Evolutionary conservation across 1,140 invertebrate genomes (phyloP).

Genomic region (Matsumurasca onukii): DNA sequence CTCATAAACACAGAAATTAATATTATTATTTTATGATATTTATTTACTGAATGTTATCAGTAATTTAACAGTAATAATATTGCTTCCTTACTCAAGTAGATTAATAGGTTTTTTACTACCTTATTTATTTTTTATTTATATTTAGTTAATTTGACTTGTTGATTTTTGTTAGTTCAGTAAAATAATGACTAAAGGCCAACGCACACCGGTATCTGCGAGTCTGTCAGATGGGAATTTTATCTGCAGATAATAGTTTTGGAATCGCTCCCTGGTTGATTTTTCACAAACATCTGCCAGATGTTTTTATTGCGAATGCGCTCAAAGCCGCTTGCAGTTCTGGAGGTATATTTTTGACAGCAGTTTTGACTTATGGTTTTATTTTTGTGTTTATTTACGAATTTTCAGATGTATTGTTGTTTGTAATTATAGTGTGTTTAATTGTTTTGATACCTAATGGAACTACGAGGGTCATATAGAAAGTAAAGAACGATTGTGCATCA

Average conservation of each 20-base stretch:
- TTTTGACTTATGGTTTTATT: too few relatives aligned
- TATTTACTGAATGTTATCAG: slow-evolving; percentile 8
- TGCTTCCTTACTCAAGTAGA: slow-evolving; percentile 19
- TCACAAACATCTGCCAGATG: not conserved
- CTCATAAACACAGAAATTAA: not conserved
- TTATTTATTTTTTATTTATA: slow-evolving; percentile 20
- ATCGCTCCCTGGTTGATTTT: not conserved
- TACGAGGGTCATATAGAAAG: too few relatives aligned
- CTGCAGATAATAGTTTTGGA: not conserved
- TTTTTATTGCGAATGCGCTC: too few relatives aligned
- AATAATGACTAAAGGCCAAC: too few relatives aligned
- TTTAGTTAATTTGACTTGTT: slow-evolving; percentile 5
- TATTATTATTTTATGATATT: slow-evolving; percentile 5
- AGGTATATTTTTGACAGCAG: too few relatives aligned
- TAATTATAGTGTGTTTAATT: too few relatives aligned
- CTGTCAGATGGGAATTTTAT: not conserved
- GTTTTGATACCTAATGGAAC: too few relatives aligned
- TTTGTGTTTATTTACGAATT: too few relatives aligned
- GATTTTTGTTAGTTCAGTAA: not conserved
- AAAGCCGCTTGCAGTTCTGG: too few relatives aligned
- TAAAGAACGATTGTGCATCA: too few relatives aligned
- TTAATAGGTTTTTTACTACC: not conserved
- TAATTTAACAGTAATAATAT: slow-evolving; percentile 18
- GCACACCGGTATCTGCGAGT: too few relatives aligned
- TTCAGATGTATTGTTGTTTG: too few relatives aligned